Base-by-base conservation (phyloP, 2,113 vertebrate species). In the Crotalus horridus region DNA sequence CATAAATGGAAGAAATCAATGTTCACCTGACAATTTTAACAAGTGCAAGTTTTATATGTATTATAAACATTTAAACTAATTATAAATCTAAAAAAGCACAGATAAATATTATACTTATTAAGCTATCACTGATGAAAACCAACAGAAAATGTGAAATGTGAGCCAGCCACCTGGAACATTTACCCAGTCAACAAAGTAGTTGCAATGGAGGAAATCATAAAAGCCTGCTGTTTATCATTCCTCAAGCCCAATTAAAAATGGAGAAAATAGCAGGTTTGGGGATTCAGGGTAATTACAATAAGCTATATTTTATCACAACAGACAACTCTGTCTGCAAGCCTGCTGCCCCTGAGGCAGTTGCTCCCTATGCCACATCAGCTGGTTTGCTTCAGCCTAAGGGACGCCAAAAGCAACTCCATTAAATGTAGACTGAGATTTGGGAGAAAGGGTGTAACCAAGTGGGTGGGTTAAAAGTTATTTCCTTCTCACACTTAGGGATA, bases 291-390 rank as follows among this genome's bases (percentile, higher is more conserved):
- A 88, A 89, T 86, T 91, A 48, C 81, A 10, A 87, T 59, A 85
- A 81, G 85, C 11, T 12, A 53, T 87, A 87, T 89, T 90, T 4
- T 2, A 54, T 21, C 5, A 90, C 88, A 24, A 3, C 85, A 87
- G 46, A 0, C 81, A 86, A 85, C 64, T 17, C 85, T 0, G 0
- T 11, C 87, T 0, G 0, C 7, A 0, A 0, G 90, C 46, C 29
- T 90, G 46, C 93, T 33, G 85, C 64, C 86, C 89, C 69, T 10
- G 3, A 91, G 56, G 55, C 39, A 26, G 74, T 39, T 8, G 3
- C 8, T 21, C 4, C 3, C 26, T 23, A 13, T 91, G 88, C 74
- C 58, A 89, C 56, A 92, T 89, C 81, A 92, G 81, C 74, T 33
- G 54, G 59, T 74, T 56, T 53, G 53, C 85, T 53, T 51, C 90